Evolutionary conservation across 2,797 vertebrate species (phyloP).

Genomic region (Valencia hispanica): DNA sequence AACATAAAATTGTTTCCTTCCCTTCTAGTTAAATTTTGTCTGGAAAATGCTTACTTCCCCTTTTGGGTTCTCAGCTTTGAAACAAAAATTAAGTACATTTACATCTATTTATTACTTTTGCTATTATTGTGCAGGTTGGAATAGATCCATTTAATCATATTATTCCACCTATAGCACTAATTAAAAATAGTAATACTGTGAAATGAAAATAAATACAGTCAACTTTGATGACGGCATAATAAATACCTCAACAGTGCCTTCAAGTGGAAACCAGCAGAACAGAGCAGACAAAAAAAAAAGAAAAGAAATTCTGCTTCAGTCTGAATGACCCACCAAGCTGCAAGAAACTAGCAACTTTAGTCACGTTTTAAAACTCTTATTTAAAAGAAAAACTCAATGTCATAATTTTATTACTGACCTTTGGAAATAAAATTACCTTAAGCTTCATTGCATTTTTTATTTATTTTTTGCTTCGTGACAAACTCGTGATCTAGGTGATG

Average conservation of each 20-base stretch:
- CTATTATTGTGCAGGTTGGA: neutral
- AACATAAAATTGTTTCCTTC: neutral
- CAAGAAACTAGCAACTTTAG: neutral
- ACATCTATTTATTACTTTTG: neutral
- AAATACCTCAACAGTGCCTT: constrained; percentile 67
- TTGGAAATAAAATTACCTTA: too few relatives aligned
- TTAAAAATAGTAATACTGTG: neutral
- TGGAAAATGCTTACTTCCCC: neutral
- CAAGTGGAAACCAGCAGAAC: constrained; percentile 62
- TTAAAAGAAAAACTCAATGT: neutral
- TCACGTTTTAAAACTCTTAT: neutral
- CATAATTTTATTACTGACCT: too few relatives aligned
- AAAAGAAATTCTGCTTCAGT: neutral
- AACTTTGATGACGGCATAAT: neutral
- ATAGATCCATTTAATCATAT: neutral
- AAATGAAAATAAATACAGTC: neutral
- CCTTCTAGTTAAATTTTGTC: neutral
- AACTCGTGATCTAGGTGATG: too few relatives aligned
- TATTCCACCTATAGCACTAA: neutral
- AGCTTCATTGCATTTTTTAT: too few relatives aligned
- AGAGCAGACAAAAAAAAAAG: neutral
- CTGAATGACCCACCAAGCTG: neutral
- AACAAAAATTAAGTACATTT: neutral
- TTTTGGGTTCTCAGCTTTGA: neutral
- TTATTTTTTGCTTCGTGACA: neutral